phyloP scores from a whole-genome alignment of 2,113 vertebrate genomes.

The Eptesicus fuscus region DNA sequence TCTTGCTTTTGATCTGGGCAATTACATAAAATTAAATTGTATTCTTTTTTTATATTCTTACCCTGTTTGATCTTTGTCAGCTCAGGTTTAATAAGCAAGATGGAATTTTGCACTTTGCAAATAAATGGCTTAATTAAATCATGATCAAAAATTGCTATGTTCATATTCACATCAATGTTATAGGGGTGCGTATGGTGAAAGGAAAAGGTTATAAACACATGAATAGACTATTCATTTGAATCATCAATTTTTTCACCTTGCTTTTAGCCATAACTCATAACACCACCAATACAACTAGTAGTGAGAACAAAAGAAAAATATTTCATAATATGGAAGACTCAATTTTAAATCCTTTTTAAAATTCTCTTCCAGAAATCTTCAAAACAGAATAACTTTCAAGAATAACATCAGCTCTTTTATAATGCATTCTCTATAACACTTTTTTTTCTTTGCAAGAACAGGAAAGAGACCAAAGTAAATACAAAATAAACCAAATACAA shows the following conservation, averaged over 20 bases:
- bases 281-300: not conserved
- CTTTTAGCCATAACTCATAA: not conserved
- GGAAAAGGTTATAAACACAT: not conserved
- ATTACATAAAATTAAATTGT: not conserved
- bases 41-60: not conserved
- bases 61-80: not conserved
- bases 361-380: constrained; percentile 36
- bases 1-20: not conserved
- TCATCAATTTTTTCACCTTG: not conserved
- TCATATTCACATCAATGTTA: not conserved
- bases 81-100: not conserved
- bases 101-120: not conserved
- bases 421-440: not conserved
- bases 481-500: constrained; percentile 4
- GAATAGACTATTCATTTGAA: not conserved
- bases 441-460: constrained; percentile 7
- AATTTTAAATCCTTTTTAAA: not conserved
- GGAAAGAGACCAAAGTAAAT: constrained; percentile 1
- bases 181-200: not conserved
- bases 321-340: not conserved
- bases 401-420: not conserved
- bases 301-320: not conserved
- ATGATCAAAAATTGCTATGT: not conserved
- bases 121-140: constrained; percentile 13
- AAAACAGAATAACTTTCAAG: constrained; percentile 6